Percentiles rank a stretch among this genome's conserved stretches.
phyloP scores from a whole-genome alignment of 2,888 invertebrate genomes.

The Tetragonisca angustula region DNA sequence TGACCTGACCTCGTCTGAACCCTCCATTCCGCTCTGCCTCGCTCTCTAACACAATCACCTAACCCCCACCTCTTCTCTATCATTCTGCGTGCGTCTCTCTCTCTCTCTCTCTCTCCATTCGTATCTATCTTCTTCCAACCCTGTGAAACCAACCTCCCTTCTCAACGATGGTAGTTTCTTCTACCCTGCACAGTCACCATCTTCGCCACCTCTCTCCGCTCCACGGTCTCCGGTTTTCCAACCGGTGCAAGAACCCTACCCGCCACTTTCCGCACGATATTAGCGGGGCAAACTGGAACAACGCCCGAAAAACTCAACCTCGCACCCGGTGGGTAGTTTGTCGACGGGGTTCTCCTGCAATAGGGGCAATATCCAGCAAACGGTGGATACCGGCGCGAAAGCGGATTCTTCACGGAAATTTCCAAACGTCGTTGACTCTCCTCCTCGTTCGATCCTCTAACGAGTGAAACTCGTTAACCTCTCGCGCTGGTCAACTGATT shows the following conservation, averaged over 20 bases:
- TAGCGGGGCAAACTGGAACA: slow-evolving; percentile 67
- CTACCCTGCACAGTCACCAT: slow-evolving; percentile 44
- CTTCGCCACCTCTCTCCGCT: slow-evolving; percentile 30
- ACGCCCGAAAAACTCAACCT: slow-evolving; percentile 67
- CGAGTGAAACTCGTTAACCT: too few species aligned
- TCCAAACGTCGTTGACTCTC: not conserved
- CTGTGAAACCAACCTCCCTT: not conserved
- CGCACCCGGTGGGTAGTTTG: slow-evolving; percentile 16
- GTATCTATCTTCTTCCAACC: slow-evolving; percentile 6
- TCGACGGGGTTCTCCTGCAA: not conserved
- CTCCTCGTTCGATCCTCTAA: not conserved
- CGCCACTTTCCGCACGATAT: slow-evolving; percentile 66
- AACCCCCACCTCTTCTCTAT: not conserved
- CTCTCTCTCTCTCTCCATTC: not conserved
- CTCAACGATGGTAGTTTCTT: slow-evolving; percentile 21
- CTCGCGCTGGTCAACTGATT: too few species aligned
- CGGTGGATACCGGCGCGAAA: not conserved
- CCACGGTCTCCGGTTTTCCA: slow-evolving; percentile 42
- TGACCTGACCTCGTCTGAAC: slow-evolving; percentile 84
- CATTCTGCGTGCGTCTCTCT: not conserved
- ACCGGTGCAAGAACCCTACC: slow-evolving; percentile 56
- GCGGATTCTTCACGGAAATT: not conserved
- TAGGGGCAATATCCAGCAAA: not conserved
- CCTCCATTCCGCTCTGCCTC: slow-evolving; percentile 76
- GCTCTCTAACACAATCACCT: slow-evolving; percentile 79